These are phyloP conservation scores for Eupithecia centaureata DNA, from an alignment of 2,888 invertebrate species.

Conservation along the genomic window DNA sequence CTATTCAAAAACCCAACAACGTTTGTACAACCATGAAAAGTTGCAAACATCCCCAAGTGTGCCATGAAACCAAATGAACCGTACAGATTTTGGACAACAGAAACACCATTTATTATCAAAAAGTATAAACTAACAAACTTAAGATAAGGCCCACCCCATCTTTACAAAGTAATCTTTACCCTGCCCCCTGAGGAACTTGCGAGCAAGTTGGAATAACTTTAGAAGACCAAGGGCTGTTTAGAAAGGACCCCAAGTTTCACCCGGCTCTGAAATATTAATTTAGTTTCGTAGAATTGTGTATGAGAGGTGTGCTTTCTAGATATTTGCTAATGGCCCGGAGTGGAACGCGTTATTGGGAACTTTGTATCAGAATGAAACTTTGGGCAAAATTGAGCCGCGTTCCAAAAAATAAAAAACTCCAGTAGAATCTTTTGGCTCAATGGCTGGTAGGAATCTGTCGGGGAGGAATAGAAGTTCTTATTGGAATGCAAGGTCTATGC, in stretches of 20 bases:
- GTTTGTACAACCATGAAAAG: background rate
- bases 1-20: background rate
- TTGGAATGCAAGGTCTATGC: too few relatives aligned
- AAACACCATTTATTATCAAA: slow-evolving; percentile 59
- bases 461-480: too few relatives aligned
- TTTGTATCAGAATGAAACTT: background rate
- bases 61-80: slow-evolving; percentile 33
- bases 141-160: slow-evolving; percentile 71
- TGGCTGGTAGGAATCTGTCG: too few relatives aligned
- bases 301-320: slow-evolving; percentile 69
- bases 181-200: slow-evolving; percentile 66
- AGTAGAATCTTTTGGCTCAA: too few relatives aligned
- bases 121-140: slow-evolving; percentile 64
- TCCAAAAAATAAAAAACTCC: background rate
- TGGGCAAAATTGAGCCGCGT: background rate
- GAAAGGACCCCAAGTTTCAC: slow-evolving; percentile 79
- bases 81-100: slow-evolving; percentile 44
- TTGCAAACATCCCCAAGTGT: slow-evolving; percentile 4
- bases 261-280: slow-evolving; percentile 81
- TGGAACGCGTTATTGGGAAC: slow-evolving; percentile 25
- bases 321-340: slow-evolving; percentile 62
- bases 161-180: slow-evolving; percentile 77
- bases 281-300: slow-evolving; percentile 82
- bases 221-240: slow-evolving; percentile 84
- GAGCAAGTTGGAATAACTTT: slow-evolving; percentile 82